A percentile compares a stretch with the other conserved stretches of the same genome.
Conservation (phyloP, 1,140 invertebrate species). For the Eubasilissa regina region DNA sequence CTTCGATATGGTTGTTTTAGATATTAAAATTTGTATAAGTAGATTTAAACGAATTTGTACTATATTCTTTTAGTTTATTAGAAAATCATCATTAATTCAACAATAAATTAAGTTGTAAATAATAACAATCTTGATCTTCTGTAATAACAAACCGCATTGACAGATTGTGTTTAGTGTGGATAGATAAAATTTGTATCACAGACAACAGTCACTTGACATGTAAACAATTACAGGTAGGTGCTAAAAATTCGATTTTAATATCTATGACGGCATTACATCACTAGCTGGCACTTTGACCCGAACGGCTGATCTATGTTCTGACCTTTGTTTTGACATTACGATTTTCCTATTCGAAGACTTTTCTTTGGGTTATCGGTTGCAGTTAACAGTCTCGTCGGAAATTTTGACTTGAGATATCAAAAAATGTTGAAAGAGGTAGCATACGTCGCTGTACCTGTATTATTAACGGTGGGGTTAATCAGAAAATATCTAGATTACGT, state of each 20-base stretch:
- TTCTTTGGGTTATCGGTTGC: neutral
- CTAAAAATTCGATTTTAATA: too few species aligned
- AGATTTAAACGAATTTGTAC: neutral
- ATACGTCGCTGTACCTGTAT: constrained; percentile 31
- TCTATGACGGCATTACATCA: neutral
- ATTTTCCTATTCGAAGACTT: neutral
- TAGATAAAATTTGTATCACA: neutral
- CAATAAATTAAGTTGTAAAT: too few species aligned
- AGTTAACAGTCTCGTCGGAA: neutral
- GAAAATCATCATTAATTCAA: neutral
- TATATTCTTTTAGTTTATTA: neutral
- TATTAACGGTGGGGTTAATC: constrained; percentile 16
- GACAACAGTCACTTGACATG: neutral
- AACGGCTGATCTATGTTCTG: neutral
- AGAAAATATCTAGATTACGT: constrained; percentile 35
- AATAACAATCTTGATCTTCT: neutral
- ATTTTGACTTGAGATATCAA: neutral
- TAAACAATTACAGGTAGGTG: constrained; percentile 1
- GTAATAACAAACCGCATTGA: neutral
- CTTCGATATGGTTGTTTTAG: too few species aligned
- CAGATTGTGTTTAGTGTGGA: constrained; percentile 10
- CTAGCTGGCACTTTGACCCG: neutral
- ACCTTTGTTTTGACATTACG: neutral
- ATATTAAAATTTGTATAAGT: too few species aligned
- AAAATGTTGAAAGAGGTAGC: constrained; percentile 40